Evolutionary conservation across 1,140 invertebrate genomes (phyloP), one percentile per base, ranked within the genome.

Genomic region (Bradysia coprophila): DNA sequence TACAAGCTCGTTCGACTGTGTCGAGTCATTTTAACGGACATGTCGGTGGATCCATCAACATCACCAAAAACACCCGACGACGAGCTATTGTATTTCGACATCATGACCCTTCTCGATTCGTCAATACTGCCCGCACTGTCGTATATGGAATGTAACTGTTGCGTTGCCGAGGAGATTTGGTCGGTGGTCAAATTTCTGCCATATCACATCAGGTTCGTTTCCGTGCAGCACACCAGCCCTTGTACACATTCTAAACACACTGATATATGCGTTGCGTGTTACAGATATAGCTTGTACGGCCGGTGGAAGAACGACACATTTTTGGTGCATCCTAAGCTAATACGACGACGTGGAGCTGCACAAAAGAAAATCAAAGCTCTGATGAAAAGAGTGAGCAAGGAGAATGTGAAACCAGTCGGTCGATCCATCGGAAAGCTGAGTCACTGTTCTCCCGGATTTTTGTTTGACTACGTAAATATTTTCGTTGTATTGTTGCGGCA

Each of bases 311-410:
- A 86, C 52, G 82, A 89, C 37, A 81, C 83, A 3, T 85, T 85
- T 43, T 65, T 73, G 23, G 63, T 78, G 28, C 86, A 95, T 62
- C 81, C 92, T 0, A 71, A 79, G 22, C 60, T 98, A 15, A 71
- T 95, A 45, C 70, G 78, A 28, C 80, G 82, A 31, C 73, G 80
- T 40, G 90, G 84, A 1, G 80, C 91, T 53, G 77, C 82, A 1
- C 71, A 92, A 43, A 90, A 95, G 51, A 81, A 86, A 53, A 86
- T 95, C 5, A 95, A 94, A 55, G 90, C 89, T 46, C 83, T 96
- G 6, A 94, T 98, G 86, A 97, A 97, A 66, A 72, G 94, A 38
- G 81, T 99, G 2, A 93, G 88, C 51, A 99, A 98, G 60, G 96
- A 99, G 63, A 98, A 93, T 53, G 89, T 98, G 2, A 98, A 98